Evolutionary conservation across 2,113 vertebrate genomes (phyloP), one percentile per base, ranked within the genome.

Genomic region (Todiramphus saurophagus): DNA sequence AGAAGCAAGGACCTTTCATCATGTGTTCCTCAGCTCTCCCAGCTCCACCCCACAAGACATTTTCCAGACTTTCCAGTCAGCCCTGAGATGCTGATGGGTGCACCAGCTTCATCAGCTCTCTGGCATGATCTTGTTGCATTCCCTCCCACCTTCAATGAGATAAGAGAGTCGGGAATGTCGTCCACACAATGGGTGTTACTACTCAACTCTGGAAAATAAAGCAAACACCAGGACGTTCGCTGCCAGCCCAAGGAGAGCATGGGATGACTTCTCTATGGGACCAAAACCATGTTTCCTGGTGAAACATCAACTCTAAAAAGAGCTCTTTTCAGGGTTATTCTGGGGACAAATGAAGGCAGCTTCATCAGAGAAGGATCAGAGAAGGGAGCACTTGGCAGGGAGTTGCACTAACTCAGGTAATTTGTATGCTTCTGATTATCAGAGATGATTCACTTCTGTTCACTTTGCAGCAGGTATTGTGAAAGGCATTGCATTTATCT

Each of bases 51-150:
- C 66, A 74, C 41, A 96, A 81, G 62, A 83, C 31, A 67, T 93
- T 94, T 97, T 96, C 97, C 95, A 96, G 96, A 96, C 90, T 95
- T 97, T 97, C 93, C 93, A 96, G 95, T 96, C 94, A 88, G 92
- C 80, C 91, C 74, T 89, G 91, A 85, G 76, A 92, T 97, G 90
- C 92, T 96, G 96, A 95, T 92, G 95, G 67, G 83, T 89, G 82
- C 83, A 87, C 91, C 37, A 69, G 62, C 91, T 87, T 97, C 92
- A 97, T 97, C 96, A 97, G 79, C 77, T 91, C 78, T 93, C 87
- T 95, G 94, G 94, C 96, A 97, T 80, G 95, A 97, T 94, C 96
- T 85, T 30, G 28, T 43, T 94, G 81, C 95, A 95, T 96, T 97
- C 96, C 96, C 91, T 93, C 87, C 90, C 93, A 72, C 92, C 63